phyloP scores from a whole-genome alignment of 1,140 invertebrate species.

The Cephus cinctus region DNA sequence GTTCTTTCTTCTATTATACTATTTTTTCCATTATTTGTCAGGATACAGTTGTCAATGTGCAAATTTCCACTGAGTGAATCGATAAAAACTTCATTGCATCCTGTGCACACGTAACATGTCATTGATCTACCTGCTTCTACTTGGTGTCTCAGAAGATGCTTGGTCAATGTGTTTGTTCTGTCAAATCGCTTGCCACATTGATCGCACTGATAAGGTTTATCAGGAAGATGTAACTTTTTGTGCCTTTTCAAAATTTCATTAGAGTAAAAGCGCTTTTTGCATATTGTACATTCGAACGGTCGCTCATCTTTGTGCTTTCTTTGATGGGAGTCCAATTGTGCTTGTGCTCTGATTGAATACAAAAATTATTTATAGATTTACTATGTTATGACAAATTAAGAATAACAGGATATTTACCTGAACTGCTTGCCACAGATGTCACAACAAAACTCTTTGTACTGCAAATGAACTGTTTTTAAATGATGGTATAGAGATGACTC shows the following conservation, averaged over 20 bases:
- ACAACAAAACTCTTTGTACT: constrained; percentile 1
- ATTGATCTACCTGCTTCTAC: background rate
- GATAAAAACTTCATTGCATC: constrained; percentile 2
- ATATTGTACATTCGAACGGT: constrained; percentile 20
- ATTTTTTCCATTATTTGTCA: background rate
- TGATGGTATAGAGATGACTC: constrained; percentile 7
- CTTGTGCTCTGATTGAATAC: background rate
- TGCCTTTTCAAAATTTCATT: constrained; percentile 18
- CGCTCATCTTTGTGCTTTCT: constrained; percentile 21
- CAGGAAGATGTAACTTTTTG: constrained; percentile 16
- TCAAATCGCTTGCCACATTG: constrained; percentile 22
- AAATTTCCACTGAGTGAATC: background rate
- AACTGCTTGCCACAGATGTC: background rate
- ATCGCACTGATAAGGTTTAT: constrained; percentile 23
- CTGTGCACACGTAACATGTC: constrained; percentile 3
- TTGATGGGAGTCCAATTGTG: constrained; percentile 6
- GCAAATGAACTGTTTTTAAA: background rate
- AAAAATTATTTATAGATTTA: background rate
- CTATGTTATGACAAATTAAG: background rate
- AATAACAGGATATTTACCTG: background rate
- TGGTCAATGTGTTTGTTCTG: constrained; percentile 14
- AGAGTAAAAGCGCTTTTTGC: constrained; percentile 15
- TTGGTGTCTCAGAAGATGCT: constrained; percentile 12
- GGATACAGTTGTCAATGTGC: background rate
- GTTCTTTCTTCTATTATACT: background rate